Conservation (phyloP, 2,888 invertebrate species). For the Hypsopygia costalis region DNA sequence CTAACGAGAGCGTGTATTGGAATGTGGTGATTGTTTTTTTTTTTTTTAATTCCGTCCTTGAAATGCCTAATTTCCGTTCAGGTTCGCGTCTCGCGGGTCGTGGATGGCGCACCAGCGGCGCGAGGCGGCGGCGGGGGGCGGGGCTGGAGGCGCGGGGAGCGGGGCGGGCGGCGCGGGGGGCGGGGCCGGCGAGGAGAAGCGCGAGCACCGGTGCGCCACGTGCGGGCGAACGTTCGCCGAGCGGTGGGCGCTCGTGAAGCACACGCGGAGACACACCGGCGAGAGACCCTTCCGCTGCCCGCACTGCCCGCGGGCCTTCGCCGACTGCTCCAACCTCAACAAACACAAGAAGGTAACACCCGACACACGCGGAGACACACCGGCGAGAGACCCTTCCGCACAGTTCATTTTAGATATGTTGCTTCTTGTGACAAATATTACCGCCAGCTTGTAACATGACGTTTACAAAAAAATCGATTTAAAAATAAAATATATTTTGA, state of each 20-base stretch:
- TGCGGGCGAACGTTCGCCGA: slow-evolving; percentile 83
- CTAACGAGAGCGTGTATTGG: too few species aligned
- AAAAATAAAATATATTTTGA: too few species aligned
- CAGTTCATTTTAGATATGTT: not conserved
- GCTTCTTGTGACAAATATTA: too few species aligned
- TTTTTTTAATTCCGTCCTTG: too few species aligned
- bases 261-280: slow-evolving; percentile 83
- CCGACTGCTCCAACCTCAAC: slow-evolving; percentile 87
- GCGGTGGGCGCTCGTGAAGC: slow-evolving; percentile 83
- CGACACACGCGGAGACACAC: slow-evolving; percentile 82
- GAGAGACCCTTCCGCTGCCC: slow-evolving; percentile 85
- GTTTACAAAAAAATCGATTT: too few species aligned
- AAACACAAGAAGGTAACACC: slow-evolving; percentile 81
- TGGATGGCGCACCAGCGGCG: slow-evolving; percentile 82
- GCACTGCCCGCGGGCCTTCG: slow-evolving; percentile 86
- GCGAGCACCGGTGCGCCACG: slow-evolving; percentile 80
- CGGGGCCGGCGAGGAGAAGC: slow-evolving; percentile 83
- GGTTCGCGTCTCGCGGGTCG: slow-evolving; percentile 63
- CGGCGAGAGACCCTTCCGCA: slow-evolving; percentile 82
- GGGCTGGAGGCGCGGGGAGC: slow-evolving; percentile 56
- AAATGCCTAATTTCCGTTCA: not conserved
- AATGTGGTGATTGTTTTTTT: too few species aligned
- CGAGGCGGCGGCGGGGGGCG: slow-evolving; percentile 35
- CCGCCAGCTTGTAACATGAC: too few species aligned
- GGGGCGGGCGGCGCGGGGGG: slow-evolving; percentile 80